Base-by-base conservation (phyloP, 1,140 invertebrate genomes). In the Hycleus cichorii region DNA sequence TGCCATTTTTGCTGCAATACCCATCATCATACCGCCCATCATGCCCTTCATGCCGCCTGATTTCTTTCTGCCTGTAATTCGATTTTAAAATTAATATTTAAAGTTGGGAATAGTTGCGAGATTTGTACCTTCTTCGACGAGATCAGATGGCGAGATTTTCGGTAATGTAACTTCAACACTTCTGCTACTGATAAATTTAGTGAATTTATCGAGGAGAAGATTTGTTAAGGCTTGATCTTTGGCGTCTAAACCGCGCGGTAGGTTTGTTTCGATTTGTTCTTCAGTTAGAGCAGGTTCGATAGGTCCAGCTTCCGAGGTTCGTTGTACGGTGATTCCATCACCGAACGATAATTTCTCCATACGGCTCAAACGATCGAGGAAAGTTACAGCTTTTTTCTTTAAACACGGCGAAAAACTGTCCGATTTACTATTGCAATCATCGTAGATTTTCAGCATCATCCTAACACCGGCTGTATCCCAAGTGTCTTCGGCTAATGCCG, bases 11-110 rank as follows among this genome's bases (percentile, higher is more conserved):
- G 86, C 86, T 0, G 82, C 84, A 55, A 87, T 79, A 0, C 85
- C 86, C 84, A 87, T 88, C 81, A 87, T 85, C 83, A 89, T 88
- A 78, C 87, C 87, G 18, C 83, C 81, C 83, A 89, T 88, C 86
- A 89, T 89, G 60, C 88, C 87, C 79, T 88, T 89, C 84, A 87
- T 86, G 67, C 87, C 88, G 4, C 49, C 58, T 50, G 38, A 49
- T 45, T 55, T 65, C 54, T 64, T 65, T 58, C 84, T 80, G 63
- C 85, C 83, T 84, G 73, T 48, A 76, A 74, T 18, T 18, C 18
- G 18, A 18, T 64, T 43, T 56, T 55, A 54, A 64, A 58, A 18
- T 47, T 48, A 26, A 53, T 59, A 42, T 39, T 47, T 49, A 63
- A 44, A 43, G 50, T 47, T 39, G 44, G 42, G 38, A 44, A 44